Evolutionary conservation across 2,888 invertebrate genomes (phyloP), one percentile per base, ranked within the genome.

Genomic region (Trachelus iudaicus): DNA sequence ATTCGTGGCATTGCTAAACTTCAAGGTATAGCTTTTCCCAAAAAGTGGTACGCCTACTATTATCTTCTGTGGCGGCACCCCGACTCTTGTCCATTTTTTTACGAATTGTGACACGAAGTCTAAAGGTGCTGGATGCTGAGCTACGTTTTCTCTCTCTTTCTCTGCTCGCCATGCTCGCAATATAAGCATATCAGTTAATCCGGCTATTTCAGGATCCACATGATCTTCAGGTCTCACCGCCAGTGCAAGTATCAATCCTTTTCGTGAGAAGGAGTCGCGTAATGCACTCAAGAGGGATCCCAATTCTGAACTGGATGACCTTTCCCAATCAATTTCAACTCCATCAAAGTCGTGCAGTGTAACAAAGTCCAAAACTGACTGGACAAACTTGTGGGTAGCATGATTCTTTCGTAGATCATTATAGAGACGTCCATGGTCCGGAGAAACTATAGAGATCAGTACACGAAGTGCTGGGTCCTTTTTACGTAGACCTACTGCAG

Each of bases 341-440:
- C 97, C 97, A 89, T 97, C 97, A 86, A 97, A 97, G 78, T 94
- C 94, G 84, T 96, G 94, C 79, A 94, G 93, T 78, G 94, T 93
- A 75, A 96, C 88, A 85, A 96, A 95, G 73, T 92, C 92, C 0
- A 96, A 89, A 0, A 95, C 93, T 69, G 96, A 95, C 69, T 93
- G 92, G 30, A 95, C 94, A 87, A 96, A 95, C 83, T 92, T 92
- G 75, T 93, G 92, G 71, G 86, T 84, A 31, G 90, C 90, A 4
- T 93, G 92, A 79, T 93, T 93, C 81, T 94, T 93, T 0, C 95
- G 94, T 92, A 96, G 92, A 76, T 94, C 95, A 84, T 93, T 92
- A 76, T 89, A 90, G n/a, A 92, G 92, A 88, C 96, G 95, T 0
- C 96, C 96, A 69, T 84, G 79, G 40, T 85, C 85, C 0, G 87